Evolutionary conservation across 2,888 invertebrate species (phyloP).

Genomic region (Lycophotia porphyrea): DNA sequence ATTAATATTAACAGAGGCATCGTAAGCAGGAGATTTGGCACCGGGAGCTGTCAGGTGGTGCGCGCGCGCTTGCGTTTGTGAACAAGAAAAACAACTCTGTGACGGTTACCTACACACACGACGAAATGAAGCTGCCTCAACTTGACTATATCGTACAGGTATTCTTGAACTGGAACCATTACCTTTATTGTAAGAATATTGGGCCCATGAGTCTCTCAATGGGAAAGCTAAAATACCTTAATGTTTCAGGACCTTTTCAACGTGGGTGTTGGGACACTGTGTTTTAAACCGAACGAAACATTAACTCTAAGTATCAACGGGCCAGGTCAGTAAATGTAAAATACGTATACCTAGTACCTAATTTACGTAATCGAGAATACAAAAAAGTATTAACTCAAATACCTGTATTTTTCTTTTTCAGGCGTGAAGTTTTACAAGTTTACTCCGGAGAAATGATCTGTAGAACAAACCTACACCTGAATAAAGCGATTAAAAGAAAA

Average conservation of each 20-base stretch:
- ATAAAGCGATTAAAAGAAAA: slow-evolving; percentile 7
- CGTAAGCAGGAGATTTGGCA: slow-evolving; percentile 89
- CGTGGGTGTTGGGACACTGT: slow-evolving; percentile 69
- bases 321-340: slow-evolving; percentile 76
- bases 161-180: background rate
- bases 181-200: background rate
- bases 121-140: slow-evolving; percentile 74
- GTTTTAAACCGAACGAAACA: slow-evolving; percentile 72
- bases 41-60: slow-evolving; percentile 84
- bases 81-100: slow-evolving; percentile 76
- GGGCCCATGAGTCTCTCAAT: background rate
- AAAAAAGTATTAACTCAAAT: background rate
- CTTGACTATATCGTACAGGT: slow-evolving; percentile 75
- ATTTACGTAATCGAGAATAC: background rate
- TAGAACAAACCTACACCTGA: background rate
- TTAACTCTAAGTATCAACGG: slow-evolving; percentile 88
- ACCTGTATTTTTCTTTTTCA: slow-evolving; percentile 62
- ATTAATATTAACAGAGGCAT: slow-evolving; percentile 56
- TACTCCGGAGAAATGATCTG: slow-evolving; percentile 63
- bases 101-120: slow-evolving; percentile 69
- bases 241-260: slow-evolving; percentile 87
- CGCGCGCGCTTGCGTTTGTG: slow-evolving; percentile 90
- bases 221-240: background rate
- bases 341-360: background rate
- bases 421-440: slow-evolving; percentile 85